Conservation (phyloP, 2,888 invertebrate species). For the Chalcis sispes region DNA sequence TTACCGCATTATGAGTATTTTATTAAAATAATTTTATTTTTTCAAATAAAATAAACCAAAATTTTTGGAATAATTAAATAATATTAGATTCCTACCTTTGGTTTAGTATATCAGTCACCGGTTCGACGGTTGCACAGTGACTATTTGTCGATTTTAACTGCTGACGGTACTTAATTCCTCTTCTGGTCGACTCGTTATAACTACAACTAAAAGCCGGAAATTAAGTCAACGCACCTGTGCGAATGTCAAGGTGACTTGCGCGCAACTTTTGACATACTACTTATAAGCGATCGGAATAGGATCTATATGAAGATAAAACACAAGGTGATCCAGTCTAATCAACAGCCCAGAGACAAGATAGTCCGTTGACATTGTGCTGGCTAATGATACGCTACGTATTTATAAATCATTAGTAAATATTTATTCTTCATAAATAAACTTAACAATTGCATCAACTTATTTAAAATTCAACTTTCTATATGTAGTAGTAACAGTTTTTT, state of each 20-base stretch:
- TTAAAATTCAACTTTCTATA: constrained; percentile 4
- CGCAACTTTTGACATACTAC: constrained; percentile 18
- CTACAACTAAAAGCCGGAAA: constrained; percentile 33
- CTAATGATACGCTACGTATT: background rate
- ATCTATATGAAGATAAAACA: background rate
- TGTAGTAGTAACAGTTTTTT: constrained; percentile 4
- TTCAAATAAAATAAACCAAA: too few species aligned
- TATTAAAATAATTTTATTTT: too few species aligned
- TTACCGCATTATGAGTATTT: too few species aligned
- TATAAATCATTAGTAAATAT: constrained; percentile 22
- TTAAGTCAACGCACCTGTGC: constrained; percentile 52
- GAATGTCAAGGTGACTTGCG: constrained; percentile 50
- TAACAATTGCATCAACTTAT: constrained; percentile 14
- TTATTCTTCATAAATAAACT: constrained; percentile 10
- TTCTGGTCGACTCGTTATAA: constrained; percentile 12
- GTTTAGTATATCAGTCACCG: constrained; percentile 12
- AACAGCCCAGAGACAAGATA: background rate
- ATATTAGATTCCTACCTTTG: constrained; percentile 22
- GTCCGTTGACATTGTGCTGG: constrained; percentile 9
- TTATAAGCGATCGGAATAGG: background rate
- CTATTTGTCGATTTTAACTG: constrained; percentile 39
- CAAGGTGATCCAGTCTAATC: constrained; percentile 35
- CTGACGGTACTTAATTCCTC: constrained; percentile 36
- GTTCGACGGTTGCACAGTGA: constrained; percentile 43
- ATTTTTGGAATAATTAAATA: background rate